Evolutionary conservation across 1,140 invertebrate species (phyloP), one percentile per base, ranked within the genome.

Genomic region (Chelonus insularis): DNA sequence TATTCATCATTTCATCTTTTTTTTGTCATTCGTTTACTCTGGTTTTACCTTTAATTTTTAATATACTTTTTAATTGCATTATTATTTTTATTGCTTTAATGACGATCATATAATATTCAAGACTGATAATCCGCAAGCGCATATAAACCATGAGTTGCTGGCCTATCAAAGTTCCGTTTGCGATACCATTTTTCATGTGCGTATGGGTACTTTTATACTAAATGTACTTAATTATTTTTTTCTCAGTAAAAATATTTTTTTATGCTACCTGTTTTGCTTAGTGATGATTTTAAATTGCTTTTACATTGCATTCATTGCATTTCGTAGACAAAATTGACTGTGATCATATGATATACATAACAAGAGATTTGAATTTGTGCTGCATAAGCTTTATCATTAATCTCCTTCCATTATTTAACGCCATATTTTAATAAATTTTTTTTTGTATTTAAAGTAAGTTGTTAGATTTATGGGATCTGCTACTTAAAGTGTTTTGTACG

Each of bases 281-380:
- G n/a, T n/a, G n/a, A n/a, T n/a, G n/a, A n/a, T n/a, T n/a, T n/a
- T n/a, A n/a, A n/a, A n/a, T n/a, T n/a, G n/a, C n/a, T n/a, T n/a
- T n/a, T n/a, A n/a, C n/a, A n/a, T n/a, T n/a, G n/a, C n/a, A n/a
- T n/a, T 55, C 45, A n/a, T 41, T 52, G 48, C 68, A 65, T 63
- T 60, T 69, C 70, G 68, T 66, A 61, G 64, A 54, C 64, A 66
- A 72, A 73, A 73, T 73, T 72, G 69, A 72, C 72, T 74, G 72
- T 74, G 72, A 74, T 74, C 65, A 72, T 71, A 69, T 57, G 62
- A 72, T 62, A 62, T 34, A 50, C 51, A 37, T 37, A 18, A 41
- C 23, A 20, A 41, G 39, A 36, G 50, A 52, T 52, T 52, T 29
- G 21, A 39, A 25, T 52, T 39, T 9, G n/a, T 39, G 23, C 20